Conservation (phyloP, 2,113 vertebrate genomes). For the Vicugna pacos region DNA sequence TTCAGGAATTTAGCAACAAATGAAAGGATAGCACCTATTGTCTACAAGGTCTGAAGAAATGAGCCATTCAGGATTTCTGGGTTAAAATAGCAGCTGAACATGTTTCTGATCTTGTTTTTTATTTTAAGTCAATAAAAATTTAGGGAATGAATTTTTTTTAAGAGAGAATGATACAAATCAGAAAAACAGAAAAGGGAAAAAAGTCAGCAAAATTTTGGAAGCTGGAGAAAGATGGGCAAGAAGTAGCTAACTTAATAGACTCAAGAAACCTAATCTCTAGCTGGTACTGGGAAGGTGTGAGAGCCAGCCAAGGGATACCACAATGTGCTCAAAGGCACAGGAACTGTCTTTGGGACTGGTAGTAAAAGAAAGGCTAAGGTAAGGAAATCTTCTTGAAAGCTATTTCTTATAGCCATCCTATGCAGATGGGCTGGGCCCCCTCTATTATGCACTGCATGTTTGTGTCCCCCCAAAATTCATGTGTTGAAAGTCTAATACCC, state of each 20-base stretch:
- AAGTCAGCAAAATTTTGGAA: background rate
- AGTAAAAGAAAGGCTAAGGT: background rate
- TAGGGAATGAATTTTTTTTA: background rate
- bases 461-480: background rate
- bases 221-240: background rate
- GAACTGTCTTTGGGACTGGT: background rate
- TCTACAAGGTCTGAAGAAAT: conserved; percentile 14
- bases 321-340: background rate
- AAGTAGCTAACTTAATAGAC: background rate
- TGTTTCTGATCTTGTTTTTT: background rate
- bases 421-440: too few species aligned
- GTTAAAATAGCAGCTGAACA: background rate
- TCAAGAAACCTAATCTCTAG: background rate
- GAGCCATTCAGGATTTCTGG: background rate
- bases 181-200: background rate
- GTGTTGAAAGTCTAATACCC: background rate
- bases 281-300: background rate
- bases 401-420: background rate
- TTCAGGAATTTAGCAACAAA: conserved; percentile 38
- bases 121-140: conserved; percentile 30
- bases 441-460: background rate
- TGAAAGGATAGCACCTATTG: background rate
- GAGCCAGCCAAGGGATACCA: background rate
- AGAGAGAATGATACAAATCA: background rate
- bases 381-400: background rate